These are phyloP conservation scores for Haemorhous mexicanus DNA, from an alignment of 2,113 vertebrate genomes.

Conservation along the genomic window DNA sequence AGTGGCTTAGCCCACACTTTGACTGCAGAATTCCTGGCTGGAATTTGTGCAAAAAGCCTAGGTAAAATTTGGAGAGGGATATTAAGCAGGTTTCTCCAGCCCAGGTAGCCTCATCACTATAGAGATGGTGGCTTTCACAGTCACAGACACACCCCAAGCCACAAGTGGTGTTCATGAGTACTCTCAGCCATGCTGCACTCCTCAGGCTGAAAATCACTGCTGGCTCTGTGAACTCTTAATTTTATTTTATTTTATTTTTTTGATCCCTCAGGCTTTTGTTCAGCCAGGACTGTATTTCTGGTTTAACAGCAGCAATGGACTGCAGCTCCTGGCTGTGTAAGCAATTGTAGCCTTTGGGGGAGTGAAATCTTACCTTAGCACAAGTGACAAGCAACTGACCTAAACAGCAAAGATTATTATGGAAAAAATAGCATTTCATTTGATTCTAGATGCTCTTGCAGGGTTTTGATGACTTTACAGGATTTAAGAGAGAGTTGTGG, in stretches of 20 bases:
- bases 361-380: neutral
- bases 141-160: neutral
- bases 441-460: neutral
- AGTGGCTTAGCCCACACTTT: neutral
- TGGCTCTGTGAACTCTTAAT: neutral
- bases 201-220: neutral
- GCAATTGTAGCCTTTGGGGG: neutral
- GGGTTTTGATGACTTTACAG: neutral
- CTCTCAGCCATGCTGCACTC: neutral
- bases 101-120: neutral
- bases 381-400: neutral
- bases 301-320: neutral
- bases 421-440: neutral
- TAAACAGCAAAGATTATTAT: neutral
- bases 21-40: neutral
- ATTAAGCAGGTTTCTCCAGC: neutral
- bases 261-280: neutral
- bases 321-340: neutral
- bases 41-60: neutral
- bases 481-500: neutral
- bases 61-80: neutral
- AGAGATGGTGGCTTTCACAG: neutral
- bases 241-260: neutral
- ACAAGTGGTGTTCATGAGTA: fast-evolving
- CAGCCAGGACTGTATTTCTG: neutral